Base-by-base conservation (phyloP, 2,797 vertebrate genomes). In the Tadarida brasiliensis region DNA sequence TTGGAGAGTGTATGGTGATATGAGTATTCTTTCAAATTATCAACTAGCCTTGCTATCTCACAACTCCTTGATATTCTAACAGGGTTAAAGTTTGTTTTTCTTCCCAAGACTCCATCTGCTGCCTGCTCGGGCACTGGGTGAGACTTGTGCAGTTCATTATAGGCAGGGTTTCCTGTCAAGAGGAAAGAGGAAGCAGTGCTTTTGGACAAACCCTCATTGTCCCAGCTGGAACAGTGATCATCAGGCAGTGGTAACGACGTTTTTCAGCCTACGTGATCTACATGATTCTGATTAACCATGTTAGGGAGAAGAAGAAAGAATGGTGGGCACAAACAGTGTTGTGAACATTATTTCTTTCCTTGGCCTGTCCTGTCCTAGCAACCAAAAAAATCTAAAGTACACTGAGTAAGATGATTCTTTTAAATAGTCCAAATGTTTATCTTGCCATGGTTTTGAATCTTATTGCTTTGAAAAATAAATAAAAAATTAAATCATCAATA, bases 101-200 rank as follows among this genome's bases (percentile, higher is more conserved):
- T 89, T 86, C 68, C 70, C n/a, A 39, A 85, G 56, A 84, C 74
- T 93, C 86, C 68, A 95, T 88, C 88, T 82, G 86, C 91, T 90
- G 61, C n/a, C 47, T 26, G 9, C 2, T 22, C 82, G 78, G 59
- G 65, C 87, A 28, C 59, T 14, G 76, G 61, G 44, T 33, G 73
- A 97, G 80, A 14, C 73, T n/a, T 87, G 82, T 44, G n/a, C 2
- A 28, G 57, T 82, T 92, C 2, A 24, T 96, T 54, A n/a, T 30
- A 95, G 95, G 95, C 95, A 82, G 95, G 68, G 92, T 91, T 97
- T 97, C 97, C 97, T 98, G 95, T 98, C 96, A 96, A 90, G 51
- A 97, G 90, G 80, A 57, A n/a, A 93, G 87, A 96, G 97, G 97
- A 97, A 97, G 83, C 3, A 0, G 83, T 90, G 71, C 91, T 97